A percentile compares a stretch with the other conserved stretches of the same genome.
These are phyloP conservation scores for Tachycineta bicolor DNA, from an alignment of 2,113 vertebrate genomes.

Conservation along the genomic window DNA sequence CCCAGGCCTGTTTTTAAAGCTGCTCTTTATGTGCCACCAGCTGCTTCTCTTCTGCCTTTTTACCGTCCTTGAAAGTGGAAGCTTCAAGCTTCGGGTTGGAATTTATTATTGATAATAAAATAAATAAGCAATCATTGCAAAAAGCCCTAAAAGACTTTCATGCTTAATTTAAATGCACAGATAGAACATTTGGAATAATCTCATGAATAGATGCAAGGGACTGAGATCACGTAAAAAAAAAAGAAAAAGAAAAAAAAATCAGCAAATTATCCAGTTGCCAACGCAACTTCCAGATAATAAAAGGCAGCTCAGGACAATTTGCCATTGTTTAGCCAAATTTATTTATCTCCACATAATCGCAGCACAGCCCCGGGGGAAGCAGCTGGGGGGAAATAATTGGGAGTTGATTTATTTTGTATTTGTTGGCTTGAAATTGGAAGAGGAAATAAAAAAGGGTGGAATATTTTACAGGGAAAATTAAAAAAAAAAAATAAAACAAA, in stretches of 20 bases:
- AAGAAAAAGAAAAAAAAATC: not conserved
- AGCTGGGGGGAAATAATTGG: constrained; percentile 13
- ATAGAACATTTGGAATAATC: not conserved
- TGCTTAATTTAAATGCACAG: constrained; percentile 47
- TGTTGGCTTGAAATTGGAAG: not conserved
- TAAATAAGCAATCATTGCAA: constrained; percentile 56
- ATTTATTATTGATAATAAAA: constrained; percentile 64
- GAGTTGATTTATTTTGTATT: constrained; percentile 42
- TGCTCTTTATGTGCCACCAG: not conserved
- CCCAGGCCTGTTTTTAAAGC: not conserved
- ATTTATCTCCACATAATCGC: constrained; percentile 2
- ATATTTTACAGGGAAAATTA: not conserved
- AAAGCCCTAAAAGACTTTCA: constrained; percentile 44
- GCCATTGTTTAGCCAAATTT: constrained; percentile 49
- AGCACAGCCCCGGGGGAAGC: not conserved
- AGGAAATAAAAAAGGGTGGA: not conserved
- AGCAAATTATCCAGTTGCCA: constrained; percentile 47
- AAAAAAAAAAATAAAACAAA: not conserved
- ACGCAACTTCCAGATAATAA: constrained; percentile 24
- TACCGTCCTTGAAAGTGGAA: not conserved
- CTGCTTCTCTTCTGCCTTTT: not conserved
- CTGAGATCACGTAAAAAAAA: not conserved
- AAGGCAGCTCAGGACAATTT: constrained; percentile 57
- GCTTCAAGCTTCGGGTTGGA: not conserved
- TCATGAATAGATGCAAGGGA: constrained; percentile 33